phyloP scores from a whole-genome alignment of 2,888 invertebrate genomes.

The Agonopterix subpropinquella region DNA sequence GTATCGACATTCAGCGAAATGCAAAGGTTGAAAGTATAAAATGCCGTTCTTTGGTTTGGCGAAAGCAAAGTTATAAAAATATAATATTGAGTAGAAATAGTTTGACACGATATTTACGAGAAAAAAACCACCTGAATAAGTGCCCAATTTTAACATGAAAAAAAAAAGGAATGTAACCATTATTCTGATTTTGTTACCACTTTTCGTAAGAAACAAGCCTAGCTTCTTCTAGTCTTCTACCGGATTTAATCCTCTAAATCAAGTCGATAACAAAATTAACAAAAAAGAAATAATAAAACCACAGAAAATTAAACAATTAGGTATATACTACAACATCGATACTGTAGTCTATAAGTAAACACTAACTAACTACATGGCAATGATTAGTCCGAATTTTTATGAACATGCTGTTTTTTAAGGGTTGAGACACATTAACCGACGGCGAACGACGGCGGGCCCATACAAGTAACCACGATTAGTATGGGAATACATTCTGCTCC shows the following conservation, averaged over 20 bases:
- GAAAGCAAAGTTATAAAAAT: constrained; percentile 8
- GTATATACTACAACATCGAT: constrained; percentile 40
- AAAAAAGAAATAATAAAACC: constrained; percentile 52
- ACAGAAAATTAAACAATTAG: constrained; percentile 62
- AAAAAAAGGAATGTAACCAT: constrained; percentile 10
- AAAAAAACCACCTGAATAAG: constrained; percentile 24
- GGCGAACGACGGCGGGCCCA: too few species aligned
- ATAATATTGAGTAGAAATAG: too few species aligned
- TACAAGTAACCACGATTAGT: too few species aligned
- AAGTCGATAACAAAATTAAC: constrained; percentile 39
- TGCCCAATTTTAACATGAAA: constrained; percentile 23
- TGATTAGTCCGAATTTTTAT: constrained; percentile 55
- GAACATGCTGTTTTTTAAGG: background rate
- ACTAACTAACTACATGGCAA: constrained; percentile 57
- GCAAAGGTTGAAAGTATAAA: constrained; percentile 24
- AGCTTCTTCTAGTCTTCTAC: constrained; percentile 54
- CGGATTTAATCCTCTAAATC: constrained; percentile 60
- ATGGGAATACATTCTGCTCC: too few species aligned
- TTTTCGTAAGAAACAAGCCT: constrained; percentile 32
- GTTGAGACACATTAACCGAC: too few species aligned
- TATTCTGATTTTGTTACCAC: constrained; percentile 12
- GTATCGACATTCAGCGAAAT: constrained; percentile 17
- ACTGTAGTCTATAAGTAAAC: constrained; percentile 48
- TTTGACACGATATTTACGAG: too few species aligned
- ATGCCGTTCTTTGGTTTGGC: constrained; percentile 53